These are phyloP conservation scores for Adoxophyes honmai DNA, from an alignment of 1,140 invertebrate genomes.

Conservation along the genomic window DNA sequence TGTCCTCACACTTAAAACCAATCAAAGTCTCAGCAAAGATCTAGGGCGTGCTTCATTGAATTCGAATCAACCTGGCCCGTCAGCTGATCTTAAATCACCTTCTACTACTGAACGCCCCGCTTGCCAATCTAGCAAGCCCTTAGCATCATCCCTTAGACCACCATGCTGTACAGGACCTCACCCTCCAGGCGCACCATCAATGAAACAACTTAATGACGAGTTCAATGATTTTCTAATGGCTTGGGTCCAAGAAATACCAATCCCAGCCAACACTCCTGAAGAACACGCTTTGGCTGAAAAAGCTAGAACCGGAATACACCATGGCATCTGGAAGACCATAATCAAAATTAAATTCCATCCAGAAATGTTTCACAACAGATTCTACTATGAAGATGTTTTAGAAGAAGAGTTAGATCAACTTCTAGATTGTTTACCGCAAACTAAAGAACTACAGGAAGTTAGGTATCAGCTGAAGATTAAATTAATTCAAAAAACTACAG, in stretches of 20 bases:
- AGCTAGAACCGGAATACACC: slow-evolving; percentile 36
- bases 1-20: too few relatives aligned
- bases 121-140: too few relatives aligned
- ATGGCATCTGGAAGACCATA: slow-evolving; percentile 44
- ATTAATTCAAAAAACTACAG: slow-evolving; percentile 41
- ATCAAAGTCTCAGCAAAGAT: not conserved
- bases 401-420: slow-evolving; percentile 50
- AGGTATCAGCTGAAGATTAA: slow-evolving; percentile 43
- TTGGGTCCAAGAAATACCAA: slow-evolving; percentile 49
- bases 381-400: slow-evolving; percentile 48
- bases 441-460: slow-evolving; percentile 28
- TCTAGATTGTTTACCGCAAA: slow-evolving; percentile 39
- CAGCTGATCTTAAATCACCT: not conserved
- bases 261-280: slow-evolving; percentile 24
- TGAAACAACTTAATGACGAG: slow-evolving; percentile 36
- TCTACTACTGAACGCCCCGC: too few relatives aligned
- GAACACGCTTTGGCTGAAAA: slow-evolving; percentile 32
- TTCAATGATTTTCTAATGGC: slow-evolving; percentile 43
- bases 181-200: not conserved
- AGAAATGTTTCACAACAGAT: slow-evolving; percentile 33
- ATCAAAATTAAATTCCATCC: slow-evolving; percentile 45
- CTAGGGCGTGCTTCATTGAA: not conserved
- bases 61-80: not conserved
- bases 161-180: not conserved
- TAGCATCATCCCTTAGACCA: not conserved